Evolutionary conservation across 2,888 invertebrate species (phyloP), one percentile per base, ranked within the genome.

Genomic region (Serrognathus titanus): DNA sequence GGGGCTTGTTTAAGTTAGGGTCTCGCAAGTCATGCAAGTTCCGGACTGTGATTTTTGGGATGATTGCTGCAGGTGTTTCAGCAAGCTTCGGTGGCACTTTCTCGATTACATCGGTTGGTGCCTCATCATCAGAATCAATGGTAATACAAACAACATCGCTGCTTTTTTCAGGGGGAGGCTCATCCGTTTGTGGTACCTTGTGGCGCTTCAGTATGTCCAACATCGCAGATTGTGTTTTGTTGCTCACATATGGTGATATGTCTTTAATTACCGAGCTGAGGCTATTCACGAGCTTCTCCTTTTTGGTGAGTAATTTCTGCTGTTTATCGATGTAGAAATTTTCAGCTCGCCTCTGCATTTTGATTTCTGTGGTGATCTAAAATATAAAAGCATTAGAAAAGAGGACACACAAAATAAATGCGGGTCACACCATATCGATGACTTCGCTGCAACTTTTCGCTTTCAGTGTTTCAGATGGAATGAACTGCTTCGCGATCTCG

Each of bases 81-180:
- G 7, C 6, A 5, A 6, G 24, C 24, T 31, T 31, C 24, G 24
- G 24, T 31, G 24, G 39, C 3, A 43, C 43, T 8, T 43, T 43
- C 12, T 43, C 10, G 13, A 10, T 16, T 20, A 7, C 1, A 4
- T 40, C 12, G 1, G 43, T 16, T 8, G 12, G 3, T 10, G 43
- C 9, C n/a, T 56, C 56, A 12, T 51, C 56, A 4, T 56, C 56
- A 1, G 51, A 49, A 45, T 57, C 57, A 8, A 39, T 43, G 12
- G 53, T 53, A 4, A 57, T 38, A 11, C 57, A 57, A 20, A 53
- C 53, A 4, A 57, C 37, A 12, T 53, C 56, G 12, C 39, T 52
- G 3, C 8, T n/a, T 31, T 39, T 39, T 1, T n/a, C 2, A 8
- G 41, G 5, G 2, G 35, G 16, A 8, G 35, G 38, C 6, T 39